Evolutionary conservation across 2,888 invertebrate species (phyloP).

Genomic region (Dioctria rufipes): DNA sequence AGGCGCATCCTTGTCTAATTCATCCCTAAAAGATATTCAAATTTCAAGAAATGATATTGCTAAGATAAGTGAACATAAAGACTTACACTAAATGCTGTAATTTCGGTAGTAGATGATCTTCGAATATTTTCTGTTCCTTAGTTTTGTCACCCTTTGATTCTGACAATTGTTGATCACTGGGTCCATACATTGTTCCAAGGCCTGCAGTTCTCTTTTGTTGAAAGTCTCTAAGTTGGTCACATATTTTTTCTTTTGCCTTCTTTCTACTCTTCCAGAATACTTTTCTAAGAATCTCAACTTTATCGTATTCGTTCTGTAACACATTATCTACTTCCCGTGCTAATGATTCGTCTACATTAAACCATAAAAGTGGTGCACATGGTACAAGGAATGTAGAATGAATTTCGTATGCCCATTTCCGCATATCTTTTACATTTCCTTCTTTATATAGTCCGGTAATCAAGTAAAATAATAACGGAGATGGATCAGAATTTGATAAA

Average conservation of each 20-base stretch:
- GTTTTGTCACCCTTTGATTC: constrained; percentile 85
- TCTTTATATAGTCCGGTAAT: constrained; percentile 92
- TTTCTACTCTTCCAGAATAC: constrained; percentile 92
- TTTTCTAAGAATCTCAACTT: constrained; percentile 89
- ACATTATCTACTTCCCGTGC: constrained; percentile 93
- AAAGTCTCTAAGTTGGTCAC: constrained; percentile 71
- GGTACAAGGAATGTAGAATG: constrained; percentile 96
- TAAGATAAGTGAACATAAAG: no score
- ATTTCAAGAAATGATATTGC: neutral
- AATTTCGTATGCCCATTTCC: constrained; percentile 99
- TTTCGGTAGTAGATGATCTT: constrained; percentile 81
- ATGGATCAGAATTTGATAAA: constrained; percentile 86
- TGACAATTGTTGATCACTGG: constrained; percentile 83
- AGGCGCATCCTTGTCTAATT: constrained; percentile 76
- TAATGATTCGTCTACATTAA: constrained; percentile 79
- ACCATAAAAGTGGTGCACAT: constrained; percentile 75
- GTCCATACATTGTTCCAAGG: constrained; percentile 90
- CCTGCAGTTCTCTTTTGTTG: constrained; percentile 92
- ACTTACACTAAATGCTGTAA: constrained; percentile 80
- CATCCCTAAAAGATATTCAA: constrained; percentile 72
- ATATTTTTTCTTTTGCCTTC: constrained; percentile 72
- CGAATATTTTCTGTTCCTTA: constrained; percentile 83
- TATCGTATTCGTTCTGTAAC: constrained; percentile 86
- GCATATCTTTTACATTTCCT: constrained; percentile 90
- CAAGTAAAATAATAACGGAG: constrained; percentile 80